phyloP scores from a whole-genome alignment of 2,888 invertebrate genomes.

The Brenthis daphne region DNA sequence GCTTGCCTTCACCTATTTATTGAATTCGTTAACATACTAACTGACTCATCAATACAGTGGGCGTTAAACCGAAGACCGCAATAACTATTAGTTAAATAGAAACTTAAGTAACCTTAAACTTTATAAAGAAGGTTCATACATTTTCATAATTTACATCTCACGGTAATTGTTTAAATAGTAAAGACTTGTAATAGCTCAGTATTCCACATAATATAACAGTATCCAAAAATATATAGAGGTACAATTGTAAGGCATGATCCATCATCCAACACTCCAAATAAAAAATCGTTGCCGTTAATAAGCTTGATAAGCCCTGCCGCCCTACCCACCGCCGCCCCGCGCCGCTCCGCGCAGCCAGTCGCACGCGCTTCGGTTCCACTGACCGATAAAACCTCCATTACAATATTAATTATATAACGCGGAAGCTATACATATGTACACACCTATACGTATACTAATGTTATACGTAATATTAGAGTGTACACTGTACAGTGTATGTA shows the following conservation, averaged over 20 bases:
- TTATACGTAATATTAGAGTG: slow-evolving; percentile 4
- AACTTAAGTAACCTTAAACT: no score
- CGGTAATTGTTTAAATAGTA: no score
- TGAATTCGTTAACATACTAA: slow-evolving; percentile 40
- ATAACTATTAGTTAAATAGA: no score
- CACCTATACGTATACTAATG: not conserved
- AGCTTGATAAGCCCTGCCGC: slow-evolving; percentile 11
- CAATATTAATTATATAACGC: slow-evolving; percentile 18
- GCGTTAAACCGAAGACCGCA: slow-evolving; percentile 1
- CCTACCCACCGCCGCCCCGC: slow-evolving; percentile 4
- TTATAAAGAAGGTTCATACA: no score
- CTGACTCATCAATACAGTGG: slow-evolving; percentile 33
- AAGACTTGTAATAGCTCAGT: no score
- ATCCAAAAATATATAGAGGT: no score
- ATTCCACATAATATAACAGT: no score
- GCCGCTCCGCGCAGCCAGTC: not conserved
- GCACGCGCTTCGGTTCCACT: slow-evolving; percentile 18
- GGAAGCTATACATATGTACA: slow-evolving; percentile 11
- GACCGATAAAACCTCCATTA: slow-evolving; percentile 29
- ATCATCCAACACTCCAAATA: not conserved
- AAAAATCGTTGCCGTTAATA: not conserved
- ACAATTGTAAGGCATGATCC: no score
- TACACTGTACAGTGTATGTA: no score
- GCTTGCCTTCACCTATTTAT: slow-evolving; percentile 69
- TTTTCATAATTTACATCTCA: no score